These are phyloP conservation scores for Cynaeus angustus DNA, from an alignment of 2,888 invertebrate genomes.

Conservation along the genomic window DNA sequence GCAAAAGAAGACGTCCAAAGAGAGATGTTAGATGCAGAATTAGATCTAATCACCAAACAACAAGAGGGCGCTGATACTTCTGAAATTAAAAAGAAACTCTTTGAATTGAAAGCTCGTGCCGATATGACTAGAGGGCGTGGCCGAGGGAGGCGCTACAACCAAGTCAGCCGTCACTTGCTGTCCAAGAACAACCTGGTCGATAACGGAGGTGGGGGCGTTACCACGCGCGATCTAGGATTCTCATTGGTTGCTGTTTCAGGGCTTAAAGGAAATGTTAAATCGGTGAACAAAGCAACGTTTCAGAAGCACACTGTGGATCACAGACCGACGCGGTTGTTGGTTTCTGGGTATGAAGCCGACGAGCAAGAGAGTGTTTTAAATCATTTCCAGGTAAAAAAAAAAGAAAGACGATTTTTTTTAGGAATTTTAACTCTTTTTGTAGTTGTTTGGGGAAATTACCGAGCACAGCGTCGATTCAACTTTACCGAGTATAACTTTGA, in stretches of 20 bases:
- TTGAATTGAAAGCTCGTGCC: slow-evolving; percentile 79
- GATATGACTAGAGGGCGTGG: slow-evolving; percentile 57
- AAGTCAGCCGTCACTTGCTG: slow-evolving; percentile 66
- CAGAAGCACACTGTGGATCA: slow-evolving; percentile 83
- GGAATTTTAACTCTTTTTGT: slow-evolving; percentile 56
- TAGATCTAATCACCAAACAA: slow-evolving; percentile 92
- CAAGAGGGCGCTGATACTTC: slow-evolving; percentile 91
- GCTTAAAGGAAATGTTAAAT: slow-evolving; percentile 57
- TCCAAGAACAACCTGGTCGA: slow-evolving; percentile 68
- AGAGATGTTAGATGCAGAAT: slow-evolving; percentile 91
- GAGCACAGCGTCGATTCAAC: slow-evolving; percentile 83
- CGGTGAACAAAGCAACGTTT: slow-evolving; percentile 60
- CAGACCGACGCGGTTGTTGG: slow-evolving; percentile 87
- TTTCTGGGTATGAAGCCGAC: slow-evolving; percentile 90
- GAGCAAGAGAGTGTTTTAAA: slow-evolving; percentile 86
- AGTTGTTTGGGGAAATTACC: slow-evolving; percentile 93
- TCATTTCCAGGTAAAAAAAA: slow-evolving; percentile 83
- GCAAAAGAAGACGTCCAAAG: slow-evolving; percentile 86
- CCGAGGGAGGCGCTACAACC: slow-evolving; percentile 65
- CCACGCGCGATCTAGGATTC: background rate
- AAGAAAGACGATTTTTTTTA: too few species aligned
- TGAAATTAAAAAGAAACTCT: slow-evolving; percentile 84
- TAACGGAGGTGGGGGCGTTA: slow-evolving; percentile 47
- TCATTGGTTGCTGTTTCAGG: slow-evolving; percentile 49
- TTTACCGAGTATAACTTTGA: slow-evolving; percentile 84